These are phyloP conservation scores for Agraylea sexmaculata DNA, from an alignment of 1,140 invertebrate genomes.

Conservation along the genomic window DNA sequence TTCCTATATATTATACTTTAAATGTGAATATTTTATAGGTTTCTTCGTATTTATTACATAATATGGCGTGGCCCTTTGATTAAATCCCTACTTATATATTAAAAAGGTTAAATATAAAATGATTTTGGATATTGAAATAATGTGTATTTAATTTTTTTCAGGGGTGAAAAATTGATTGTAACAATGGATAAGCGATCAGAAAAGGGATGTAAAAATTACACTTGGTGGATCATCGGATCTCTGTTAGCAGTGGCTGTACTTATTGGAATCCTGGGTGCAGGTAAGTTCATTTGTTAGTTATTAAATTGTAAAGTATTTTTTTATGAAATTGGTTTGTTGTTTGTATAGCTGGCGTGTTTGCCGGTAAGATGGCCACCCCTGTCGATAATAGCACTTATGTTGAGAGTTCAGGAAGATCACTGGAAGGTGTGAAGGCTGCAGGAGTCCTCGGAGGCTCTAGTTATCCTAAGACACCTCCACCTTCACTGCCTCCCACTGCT, in stretches of 20 bases:
- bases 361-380: constrained; percentile 12
- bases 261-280: constrained; percentile 57
- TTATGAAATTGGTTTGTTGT: not conserved
- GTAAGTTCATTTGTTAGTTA: constrained; percentile 37
- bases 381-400: constrained; percentile 10
- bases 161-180: constrained; percentile 69
- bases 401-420: constrained; percentile 11
- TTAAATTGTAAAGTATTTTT: constrained; percentile 7
- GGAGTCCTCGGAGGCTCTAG: constrained; percentile 6
- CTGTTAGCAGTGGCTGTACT: constrained; percentile 51
- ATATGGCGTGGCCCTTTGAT: not conserved
- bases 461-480: constrained; percentile 6
- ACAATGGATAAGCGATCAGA: constrained; percentile 64
- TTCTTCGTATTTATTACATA: not conserved
- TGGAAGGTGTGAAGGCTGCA: constrained; percentile 8
- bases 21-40: not conserved
- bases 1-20: not conserved
- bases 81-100: not conserved
- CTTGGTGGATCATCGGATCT: constrained; percentile 51
- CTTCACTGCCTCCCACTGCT: constrained; percentile 3
- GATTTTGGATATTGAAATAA: not conserved
- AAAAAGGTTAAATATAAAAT: not conserved
- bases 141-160: constrained; percentile 39
- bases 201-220: constrained; percentile 49
- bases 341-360: constrained; percentile 16